Evolutionary conservation across 2,797 vertebrate species (phyloP).

Genomic region (Xenops minutus): DNA sequence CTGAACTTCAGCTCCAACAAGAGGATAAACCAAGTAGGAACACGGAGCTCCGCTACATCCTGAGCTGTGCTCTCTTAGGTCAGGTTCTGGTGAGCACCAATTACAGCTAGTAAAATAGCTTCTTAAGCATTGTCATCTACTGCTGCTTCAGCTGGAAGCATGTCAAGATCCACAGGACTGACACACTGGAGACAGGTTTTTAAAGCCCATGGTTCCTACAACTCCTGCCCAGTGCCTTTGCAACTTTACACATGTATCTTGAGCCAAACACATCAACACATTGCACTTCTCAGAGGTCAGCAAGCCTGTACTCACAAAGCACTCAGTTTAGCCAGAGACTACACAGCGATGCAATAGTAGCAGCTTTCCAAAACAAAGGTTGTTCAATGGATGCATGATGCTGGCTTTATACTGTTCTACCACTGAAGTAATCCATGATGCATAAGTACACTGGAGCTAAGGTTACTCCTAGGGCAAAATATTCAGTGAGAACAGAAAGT

Average conservation of each 20-base stretch:
- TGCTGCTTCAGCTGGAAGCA: not conserved
- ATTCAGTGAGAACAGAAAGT: not conserved
- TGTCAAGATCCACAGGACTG: not conserved
- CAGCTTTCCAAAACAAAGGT: not conserved
- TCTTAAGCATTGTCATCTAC: not conserved
- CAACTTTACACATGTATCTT: not conserved
- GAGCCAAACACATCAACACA: not conserved
- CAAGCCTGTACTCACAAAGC: not conserved
- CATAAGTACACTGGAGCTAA: not conserved
- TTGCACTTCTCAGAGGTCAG: not conserved
- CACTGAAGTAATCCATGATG: rapidly evolving
- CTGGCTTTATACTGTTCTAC: not conserved
- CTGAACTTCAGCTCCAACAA: not conserved
- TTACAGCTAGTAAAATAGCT: not conserved
- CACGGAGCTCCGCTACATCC: not conserved
- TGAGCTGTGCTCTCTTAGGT: not conserved
- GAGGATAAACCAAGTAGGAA: not conserved
- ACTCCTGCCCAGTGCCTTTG: not conserved
- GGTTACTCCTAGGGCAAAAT: not conserved
- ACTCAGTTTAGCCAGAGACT: not conserved
- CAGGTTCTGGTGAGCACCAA: not conserved
- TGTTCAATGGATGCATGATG: rapidly evolving
- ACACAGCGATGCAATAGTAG: not conserved
- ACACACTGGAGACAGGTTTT: not conserved
- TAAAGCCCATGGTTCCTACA: not conserved